Evolutionary conservation across 35 echinoderm and acorn worm genomes (phyloP).

Genomic region (Ptychodera flava): DNA sequence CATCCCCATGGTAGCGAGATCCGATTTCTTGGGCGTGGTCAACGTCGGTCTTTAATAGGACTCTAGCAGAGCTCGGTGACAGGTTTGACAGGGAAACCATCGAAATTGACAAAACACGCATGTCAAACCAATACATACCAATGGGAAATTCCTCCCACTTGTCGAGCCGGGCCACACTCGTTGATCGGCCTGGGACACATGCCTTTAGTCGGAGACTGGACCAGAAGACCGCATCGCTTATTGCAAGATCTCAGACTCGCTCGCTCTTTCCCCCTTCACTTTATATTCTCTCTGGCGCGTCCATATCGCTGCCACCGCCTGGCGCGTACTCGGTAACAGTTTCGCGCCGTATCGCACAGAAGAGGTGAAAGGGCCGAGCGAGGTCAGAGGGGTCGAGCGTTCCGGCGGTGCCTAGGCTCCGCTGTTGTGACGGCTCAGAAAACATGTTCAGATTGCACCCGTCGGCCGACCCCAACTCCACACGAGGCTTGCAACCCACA

Average conservation of each 20-base stretch:
- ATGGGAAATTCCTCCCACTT: neutral
- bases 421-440: neutral
- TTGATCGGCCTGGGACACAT: neutral
- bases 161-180: neutral
- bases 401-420: neutral
- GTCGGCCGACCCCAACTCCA: neutral
- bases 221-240: too few species aligned
- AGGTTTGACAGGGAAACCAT: neutral
- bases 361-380: neutral
- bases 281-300: neutral
- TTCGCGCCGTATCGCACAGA: neutral
- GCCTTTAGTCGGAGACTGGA: neutral
- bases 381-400: neutral
- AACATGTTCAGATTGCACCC: neutral
- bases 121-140: neutral
- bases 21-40: neutral
- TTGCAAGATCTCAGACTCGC: too few species aligned
- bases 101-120: neutral
- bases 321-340: neutral
- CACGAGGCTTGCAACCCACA: neutral
- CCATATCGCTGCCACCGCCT: neutral
- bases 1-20: neutral
- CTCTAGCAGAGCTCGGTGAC: neutral
- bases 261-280: too few species aligned
- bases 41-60: neutral